Evolutionary conservation across 2,797 vertebrate species (phyloP), one percentile per base, ranked within the genome.

Genomic region (Falco naumanni): DNA sequence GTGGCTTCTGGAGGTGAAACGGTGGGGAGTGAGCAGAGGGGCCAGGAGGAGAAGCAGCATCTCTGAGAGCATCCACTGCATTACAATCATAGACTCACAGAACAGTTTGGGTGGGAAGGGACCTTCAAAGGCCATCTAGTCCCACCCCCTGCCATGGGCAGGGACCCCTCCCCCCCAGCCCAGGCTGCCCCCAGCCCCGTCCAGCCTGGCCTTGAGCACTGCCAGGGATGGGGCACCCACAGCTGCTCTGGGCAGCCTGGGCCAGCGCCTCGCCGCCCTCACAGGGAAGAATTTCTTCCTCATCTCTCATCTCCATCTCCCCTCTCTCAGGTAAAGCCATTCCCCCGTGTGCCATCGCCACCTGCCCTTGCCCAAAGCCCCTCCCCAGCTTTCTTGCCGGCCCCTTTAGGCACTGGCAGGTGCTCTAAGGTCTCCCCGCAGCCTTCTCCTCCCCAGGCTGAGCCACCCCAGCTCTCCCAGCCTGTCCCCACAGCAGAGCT

Each of bases 61-160:
- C 39, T 77, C 65, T 41, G 47, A 65, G 53, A 59, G 15, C 18
- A 54, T 16, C 43, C 50, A 31, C 50, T 57, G 43, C 11, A 43
- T 18, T 72, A n/a, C n/a, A 68, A 81, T 34, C 64, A 26, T 19
- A 0, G 13, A 51, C 16, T 13, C 51, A 51, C 7, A 18, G 87
- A 5, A 19, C 1, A 31, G 28, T n/a, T 47, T 68, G 64, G 37
- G 26, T 15, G 0, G 57, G 79, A n/a, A 48, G 13, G 34, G 28
- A 24, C 26, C 8, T 29, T 16, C 5, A 10, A 16, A 64, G 13
- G 0, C 1, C 79, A 28, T 11, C 13, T 1, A 69, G 22, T 33
- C 9, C 39, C 6, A 5, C 11, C 5, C 11, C 41, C n/a, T 29
- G 63, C 16, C 6, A 1, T 0, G 3, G 0, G 20, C 50, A 64